Conservation (phyloP, 2,113 vertebrate genomes). For the Sclerurus mexicanus region DNA sequence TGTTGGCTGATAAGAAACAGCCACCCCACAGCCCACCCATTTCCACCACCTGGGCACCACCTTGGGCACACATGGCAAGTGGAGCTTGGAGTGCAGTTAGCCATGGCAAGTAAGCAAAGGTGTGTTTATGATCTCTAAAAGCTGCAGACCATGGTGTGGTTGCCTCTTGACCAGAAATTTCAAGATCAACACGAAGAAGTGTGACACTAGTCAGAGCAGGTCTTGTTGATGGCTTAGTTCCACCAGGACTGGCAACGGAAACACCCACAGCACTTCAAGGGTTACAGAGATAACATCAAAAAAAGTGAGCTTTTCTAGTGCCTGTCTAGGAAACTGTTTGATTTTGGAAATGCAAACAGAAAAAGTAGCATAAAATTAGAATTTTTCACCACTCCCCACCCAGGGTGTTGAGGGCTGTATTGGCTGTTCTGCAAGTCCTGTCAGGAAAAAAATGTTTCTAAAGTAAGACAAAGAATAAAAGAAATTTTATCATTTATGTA, state of each 20-base stretch:
- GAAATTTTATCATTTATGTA: neutral
- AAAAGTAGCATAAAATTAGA: slow-evolving; percentile 10
- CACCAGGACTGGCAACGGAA: neutral
- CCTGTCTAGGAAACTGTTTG: neutral
- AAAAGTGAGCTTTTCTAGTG: neutral
- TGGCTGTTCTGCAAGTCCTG: neutral
- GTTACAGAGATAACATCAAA: neutral
- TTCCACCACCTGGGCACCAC: neutral
- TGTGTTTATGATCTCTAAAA: neutral
- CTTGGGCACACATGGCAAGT: fast-evolving
- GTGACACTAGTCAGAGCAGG: neutral
- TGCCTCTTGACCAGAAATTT: neutral
- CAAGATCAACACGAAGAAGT: fast-evolving
- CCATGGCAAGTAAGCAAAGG: neutral
- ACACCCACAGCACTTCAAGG: neutral
- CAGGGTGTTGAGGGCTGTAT: neutral
- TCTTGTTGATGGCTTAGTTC: neutral
- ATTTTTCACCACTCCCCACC: neutral
- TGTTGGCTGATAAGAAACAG: neutral
- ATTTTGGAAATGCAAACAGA: neutral
- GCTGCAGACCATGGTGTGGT: neutral
- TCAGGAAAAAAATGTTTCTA: neutral
- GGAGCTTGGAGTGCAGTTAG: neutral
- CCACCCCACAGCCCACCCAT: fast-evolving
- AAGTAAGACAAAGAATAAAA: neutral